Percentiles rank a stretch among this genome's conserved stretches.
Evolutionary conservation across 2,888 invertebrate species (phyloP).

Genomic region (Lepidocyrtoides sp.): DNA sequence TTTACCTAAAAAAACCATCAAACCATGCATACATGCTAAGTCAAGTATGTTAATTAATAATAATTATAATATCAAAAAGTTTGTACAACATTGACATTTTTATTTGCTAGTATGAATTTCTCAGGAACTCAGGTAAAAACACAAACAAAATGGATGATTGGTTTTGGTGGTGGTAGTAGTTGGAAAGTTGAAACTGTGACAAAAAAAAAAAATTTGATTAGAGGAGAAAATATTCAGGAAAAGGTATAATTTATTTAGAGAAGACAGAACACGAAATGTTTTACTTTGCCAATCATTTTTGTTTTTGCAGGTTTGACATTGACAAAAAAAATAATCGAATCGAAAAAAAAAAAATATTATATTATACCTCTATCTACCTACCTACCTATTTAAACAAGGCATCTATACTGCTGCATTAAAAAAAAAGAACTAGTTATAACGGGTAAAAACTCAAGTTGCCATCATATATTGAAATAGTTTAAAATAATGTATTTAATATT

Average conservation of each 20-base stretch:
- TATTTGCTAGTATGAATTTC: conserved; percentile 71
- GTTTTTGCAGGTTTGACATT: conserved; percentile 45
- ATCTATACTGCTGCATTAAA: conserved; percentile 57
- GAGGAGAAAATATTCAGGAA: too few relatives aligned
- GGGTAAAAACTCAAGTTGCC: conserved; percentile 80
- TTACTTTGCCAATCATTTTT: background rate
- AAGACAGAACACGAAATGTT: background rate
- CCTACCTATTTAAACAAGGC: too few relatives aligned
- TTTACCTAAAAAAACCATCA: background rate
- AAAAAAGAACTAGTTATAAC: conserved; percentile 46
- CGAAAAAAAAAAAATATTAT: background rate
- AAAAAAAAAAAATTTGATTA: too few relatives aligned
- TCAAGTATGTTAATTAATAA: conserved; percentile 14
- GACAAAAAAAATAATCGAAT: too few relatives aligned
- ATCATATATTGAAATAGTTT: conserved; percentile 56
- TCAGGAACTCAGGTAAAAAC: conserved; percentile 69
- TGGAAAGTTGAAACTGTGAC: background rate
- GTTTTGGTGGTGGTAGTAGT: too few relatives aligned
- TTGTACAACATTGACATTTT: conserved; percentile 73
- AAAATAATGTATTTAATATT: background rate
- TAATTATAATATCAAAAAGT: background rate
- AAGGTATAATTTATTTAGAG: too few relatives aligned
- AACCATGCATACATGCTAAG: conserved; percentile 33
- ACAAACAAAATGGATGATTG: background rate
- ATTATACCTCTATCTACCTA: too few relatives aligned